A percentile compares a stretch with the other conserved stretches of the same genome.
phyloP scores from a whole-genome alignment of 2,888 invertebrate species.

The Andrena camellia region DNA sequence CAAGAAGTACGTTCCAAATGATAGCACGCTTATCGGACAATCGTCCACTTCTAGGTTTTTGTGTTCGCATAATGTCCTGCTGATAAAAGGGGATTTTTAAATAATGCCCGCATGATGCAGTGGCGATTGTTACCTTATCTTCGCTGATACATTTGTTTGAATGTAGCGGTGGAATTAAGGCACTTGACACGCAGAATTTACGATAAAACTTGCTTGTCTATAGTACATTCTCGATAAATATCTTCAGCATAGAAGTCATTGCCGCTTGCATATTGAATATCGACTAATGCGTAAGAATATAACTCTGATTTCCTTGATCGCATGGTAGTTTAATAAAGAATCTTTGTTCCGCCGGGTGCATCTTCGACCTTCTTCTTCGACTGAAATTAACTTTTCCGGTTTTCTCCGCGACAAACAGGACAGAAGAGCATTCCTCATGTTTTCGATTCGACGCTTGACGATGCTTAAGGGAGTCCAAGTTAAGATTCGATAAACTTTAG shows the following conservation, averaged over 20 bases:
- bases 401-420: slow-evolving; percentile 6
- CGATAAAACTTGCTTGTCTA: slow-evolving; percentile 42
- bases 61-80: background rate
- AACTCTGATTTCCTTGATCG: slow-evolving; percentile 16
- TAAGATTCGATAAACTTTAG: slow-evolving; percentile 47
- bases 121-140: slow-evolving; percentile 33
- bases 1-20: background rate
- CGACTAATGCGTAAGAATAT: background rate
- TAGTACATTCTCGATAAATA: slow-evolving; percentile 20
- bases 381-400: slow-evolving; percentile 42
- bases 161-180: slow-evolving; percentile 19
- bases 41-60: background rate
- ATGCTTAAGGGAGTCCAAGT: slow-evolving; percentile 57
- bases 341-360: background rate
- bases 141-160: slow-evolving; percentile 15
- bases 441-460: slow-evolving; percentile 54
- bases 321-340: background rate
- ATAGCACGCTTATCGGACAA: slow-evolving; percentile 31
- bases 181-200: slow-evolving; percentile 18
- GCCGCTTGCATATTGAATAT: background rate
- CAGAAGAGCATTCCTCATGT: slow-evolving; percentile 44
- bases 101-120: background rate
- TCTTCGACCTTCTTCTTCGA: background rate
- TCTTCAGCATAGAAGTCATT: slow-evolving; percentile 18
- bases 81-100: slow-evolving; percentile 17